A percentile compares a stretch with the other conserved stretches of the same genome.
phyloP scores from a whole-genome alignment of 2,888 invertebrate genomes.

The Leptogaster cylindrica region DNA sequence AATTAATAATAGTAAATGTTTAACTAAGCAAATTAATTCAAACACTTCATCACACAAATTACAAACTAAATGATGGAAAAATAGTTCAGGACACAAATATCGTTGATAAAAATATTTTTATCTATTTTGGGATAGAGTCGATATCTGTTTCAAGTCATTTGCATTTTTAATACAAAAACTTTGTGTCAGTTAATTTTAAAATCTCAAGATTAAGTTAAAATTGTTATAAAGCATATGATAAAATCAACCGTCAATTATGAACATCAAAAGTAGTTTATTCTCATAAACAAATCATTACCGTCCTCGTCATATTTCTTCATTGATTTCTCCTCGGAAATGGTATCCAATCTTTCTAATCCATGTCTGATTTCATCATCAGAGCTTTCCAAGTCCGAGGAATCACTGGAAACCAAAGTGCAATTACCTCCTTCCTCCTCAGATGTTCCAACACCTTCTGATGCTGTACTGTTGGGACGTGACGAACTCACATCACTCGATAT shows the following conservation, averaged over 20 bases:
- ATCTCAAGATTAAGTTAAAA: no score
- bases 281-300: constrained; percentile 43
- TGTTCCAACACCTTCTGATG: constrained; percentile 41
- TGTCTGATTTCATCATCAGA: constrained; percentile 24
- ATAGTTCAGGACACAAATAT: no score
- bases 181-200: no score
- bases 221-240: no score
- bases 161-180: no score
- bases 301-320: constrained; percentile 43
- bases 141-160: no score
- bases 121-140: no score
- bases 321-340: constrained; percentile 47
- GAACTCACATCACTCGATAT: constrained; percentile 45
- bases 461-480: constrained; percentile 48
- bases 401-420: constrained; percentile 10
- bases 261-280: not conserved
- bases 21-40: no score
- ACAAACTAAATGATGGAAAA: no score
- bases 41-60: no score
- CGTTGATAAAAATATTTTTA: no score
- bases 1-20: no score
- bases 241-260: constrained; percentile 22
- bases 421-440: constrained; percentile 41
- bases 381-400: constrained; percentile 26
- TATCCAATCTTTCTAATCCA: constrained; percentile 46